Base-by-base conservation (phyloP, 2,797 vertebrate genomes). In the Luscinia megarhynchos region DNA sequence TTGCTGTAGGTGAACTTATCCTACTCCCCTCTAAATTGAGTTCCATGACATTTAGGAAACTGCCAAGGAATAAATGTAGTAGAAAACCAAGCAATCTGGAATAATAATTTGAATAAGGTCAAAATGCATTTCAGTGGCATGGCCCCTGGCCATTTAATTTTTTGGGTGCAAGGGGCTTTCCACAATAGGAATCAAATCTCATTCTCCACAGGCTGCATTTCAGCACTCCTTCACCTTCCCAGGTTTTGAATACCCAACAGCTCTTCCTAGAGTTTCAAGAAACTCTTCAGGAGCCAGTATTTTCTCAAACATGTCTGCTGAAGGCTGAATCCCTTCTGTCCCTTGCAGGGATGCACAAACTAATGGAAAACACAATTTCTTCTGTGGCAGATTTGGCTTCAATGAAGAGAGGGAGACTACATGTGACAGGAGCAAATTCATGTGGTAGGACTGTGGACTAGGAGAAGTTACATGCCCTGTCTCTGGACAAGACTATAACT, bases 361-460 rank as follows among this genome's bases (percentile, higher is more conserved):
- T 3, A 24, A 63, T 23, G 23, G 20, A 57, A 82, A 50, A 16
- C 11, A 79, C 21, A 57, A 64, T 72, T 15, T 67, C 64, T 43
- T 87, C 32, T 27, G 15, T 29, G 32, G 13, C 54, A 62, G 45
- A n/a, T 40, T 76, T 67, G 36, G 9, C 19, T 83, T 77, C 11
- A 11, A 4, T 26, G 57, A 14, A 51, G 57, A 67, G 51, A 73
- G 7, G 15, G 9, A 70, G 22, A 81, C 3, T 38, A n/a, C 12
- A 12, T 9, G 15, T 1, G 0, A 64, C 22, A 69, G n/a, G 23
- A 90, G 19, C 38, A 70, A 91, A 70, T 10, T 10, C 17, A 9
- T 22, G 1, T 10, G n/a, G 29, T 21, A 36, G 11, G 32, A 40
- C 11, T 50, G 16, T n/a, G 38, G 15, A 63, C 4, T 0, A 3